Evolutionary conservation across 2,797 vertebrate genomes (phyloP), one percentile per base, ranked within the genome.

Genomic region (Chiloscyllium punctatum): DNA sequence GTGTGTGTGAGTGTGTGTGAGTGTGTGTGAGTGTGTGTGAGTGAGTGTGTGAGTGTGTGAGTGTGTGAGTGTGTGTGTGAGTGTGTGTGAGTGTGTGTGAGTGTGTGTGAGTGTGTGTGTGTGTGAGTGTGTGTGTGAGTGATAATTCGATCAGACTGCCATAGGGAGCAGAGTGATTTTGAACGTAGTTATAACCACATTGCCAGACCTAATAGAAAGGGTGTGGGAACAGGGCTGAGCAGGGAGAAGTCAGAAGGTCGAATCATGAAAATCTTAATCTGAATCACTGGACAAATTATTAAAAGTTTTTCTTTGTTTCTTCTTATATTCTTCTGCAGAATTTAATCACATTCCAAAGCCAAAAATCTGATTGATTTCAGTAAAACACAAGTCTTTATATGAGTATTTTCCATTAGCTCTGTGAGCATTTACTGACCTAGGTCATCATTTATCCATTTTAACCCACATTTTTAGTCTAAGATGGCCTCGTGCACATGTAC

Each of bases 331-430:
- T 90, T 90, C 62, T 62, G 30, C 25, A 90, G 87, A 90, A 33
- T 90, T 90, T 90, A 90, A 90, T 62, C 27, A 53, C n/a, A 87
- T 90, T 53, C 87, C 48, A 62, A 90, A 90, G 53, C 87, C 87
- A 16, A 90, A 90, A n/a, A 25, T 87, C 0, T 7, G 84, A 53
- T 13, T 53, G 48, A 53, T 13, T 57, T 57, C 25, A 57, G 86
- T 88, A 57, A 88, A 88, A 57, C 9, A 57, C 16, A 33, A 51
- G 77, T 18, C n/a, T 15, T 37, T 4, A 18, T 82, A 18, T 57
- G 23, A 33, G 51, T 27, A 5, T 11, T 30, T 88, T 88, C 57
- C 57, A 53, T 88, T 13, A 88, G 9, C 3, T 30, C 86, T 53
- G 51, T 88, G 57, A 57, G 30, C 15, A 33, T 88, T 88, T 57